Conservation (phyloP, 2,113 vertebrate genomes). For the Otolemur garnettii region DNA sequence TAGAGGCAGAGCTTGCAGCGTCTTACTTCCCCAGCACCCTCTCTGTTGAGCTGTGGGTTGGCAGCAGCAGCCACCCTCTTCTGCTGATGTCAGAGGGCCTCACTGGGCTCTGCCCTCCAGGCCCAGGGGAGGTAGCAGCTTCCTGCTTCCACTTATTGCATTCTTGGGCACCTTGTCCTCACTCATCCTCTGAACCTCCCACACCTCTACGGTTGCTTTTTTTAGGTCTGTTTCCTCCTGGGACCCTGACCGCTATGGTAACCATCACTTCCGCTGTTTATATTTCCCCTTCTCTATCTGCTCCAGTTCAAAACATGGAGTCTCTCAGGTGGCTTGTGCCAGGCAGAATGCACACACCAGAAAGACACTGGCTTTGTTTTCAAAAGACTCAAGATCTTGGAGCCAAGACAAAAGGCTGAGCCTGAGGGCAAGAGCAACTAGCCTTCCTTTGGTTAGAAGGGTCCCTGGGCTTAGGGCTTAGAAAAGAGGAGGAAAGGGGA, state of each 20-base stretch:
- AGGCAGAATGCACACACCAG: not conserved
- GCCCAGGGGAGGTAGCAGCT: not conserved
- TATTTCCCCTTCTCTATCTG: not conserved
- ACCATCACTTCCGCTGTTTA: not conserved
- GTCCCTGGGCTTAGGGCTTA: not conserved
- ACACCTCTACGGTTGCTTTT: rapidly evolving
- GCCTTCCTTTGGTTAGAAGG: not conserved
- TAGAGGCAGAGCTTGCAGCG: too few relatives aligned
- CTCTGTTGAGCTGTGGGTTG: too few relatives aligned
- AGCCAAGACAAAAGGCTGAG: not conserved
- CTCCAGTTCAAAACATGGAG: not conserved
- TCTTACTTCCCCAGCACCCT: not conserved
- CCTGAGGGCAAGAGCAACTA: not conserved
- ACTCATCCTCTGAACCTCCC: not conserved
- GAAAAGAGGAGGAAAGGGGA: not conserved
- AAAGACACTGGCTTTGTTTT: not conserved
- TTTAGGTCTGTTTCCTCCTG: not conserved
- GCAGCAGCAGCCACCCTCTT: not conserved
- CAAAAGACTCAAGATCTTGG: not conserved
- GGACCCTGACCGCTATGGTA: not conserved
- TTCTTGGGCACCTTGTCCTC: not conserved
- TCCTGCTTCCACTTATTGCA: not conserved
- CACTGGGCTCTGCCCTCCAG: not conserved
- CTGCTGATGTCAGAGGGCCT: too few relatives aligned
- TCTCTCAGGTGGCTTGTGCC: not conserved